Evolutionary conservation across 2,888 invertebrate genomes (phyloP).

Genomic region (Tetragonisca angustula): DNA sequence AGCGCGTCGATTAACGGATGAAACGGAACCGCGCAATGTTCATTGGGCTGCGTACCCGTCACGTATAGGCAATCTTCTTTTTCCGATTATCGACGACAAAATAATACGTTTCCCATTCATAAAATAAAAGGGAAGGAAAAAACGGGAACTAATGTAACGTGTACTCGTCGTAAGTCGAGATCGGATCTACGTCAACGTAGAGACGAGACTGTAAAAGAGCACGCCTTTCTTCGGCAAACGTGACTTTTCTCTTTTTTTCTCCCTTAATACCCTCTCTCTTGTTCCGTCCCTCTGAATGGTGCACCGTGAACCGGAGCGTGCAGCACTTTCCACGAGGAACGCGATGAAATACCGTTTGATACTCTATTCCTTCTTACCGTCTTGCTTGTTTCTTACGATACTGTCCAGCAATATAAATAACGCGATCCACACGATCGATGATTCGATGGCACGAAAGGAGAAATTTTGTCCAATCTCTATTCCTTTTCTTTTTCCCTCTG

Average conservation of each 20-base stretch:
- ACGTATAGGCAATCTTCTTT: neutral
- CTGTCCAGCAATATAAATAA: neutral
- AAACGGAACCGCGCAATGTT: constrained; percentile 21
- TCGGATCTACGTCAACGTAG: constrained; percentile 6
- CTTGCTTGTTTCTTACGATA: neutral
- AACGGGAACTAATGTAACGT: neutral
- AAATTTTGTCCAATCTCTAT: neutral
- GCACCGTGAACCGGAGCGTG: constrained; percentile 70
- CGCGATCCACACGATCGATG: constrained; percentile 1
- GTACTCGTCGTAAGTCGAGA: neutral
- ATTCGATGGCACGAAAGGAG: neutral
- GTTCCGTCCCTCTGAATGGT: constrained; percentile 58
- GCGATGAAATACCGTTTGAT: constrained; percentile 51
- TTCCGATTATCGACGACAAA: neutral
- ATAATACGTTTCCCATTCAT: neutral
- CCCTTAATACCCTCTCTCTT: constrained; percentile 38
- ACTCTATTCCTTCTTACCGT: neutral
- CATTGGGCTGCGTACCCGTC: constrained; percentile 1
- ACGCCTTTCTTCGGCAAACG: constrained; percentile 48
- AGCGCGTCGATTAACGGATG: constrained; percentile 21
- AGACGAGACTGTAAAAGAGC: constrained; percentile 31
- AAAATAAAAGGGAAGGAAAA: neutral
- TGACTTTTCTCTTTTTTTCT: constrained; percentile 39
- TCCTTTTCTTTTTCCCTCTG: neutral
- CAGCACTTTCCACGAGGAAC: constrained; percentile 65